Percentiles rank a stretch among this genome's conserved stretches.
Evolutionary conservation across 2,113 vertebrate genomes (phyloP).

Genomic region (Neolamprologus brichardi): DNA sequence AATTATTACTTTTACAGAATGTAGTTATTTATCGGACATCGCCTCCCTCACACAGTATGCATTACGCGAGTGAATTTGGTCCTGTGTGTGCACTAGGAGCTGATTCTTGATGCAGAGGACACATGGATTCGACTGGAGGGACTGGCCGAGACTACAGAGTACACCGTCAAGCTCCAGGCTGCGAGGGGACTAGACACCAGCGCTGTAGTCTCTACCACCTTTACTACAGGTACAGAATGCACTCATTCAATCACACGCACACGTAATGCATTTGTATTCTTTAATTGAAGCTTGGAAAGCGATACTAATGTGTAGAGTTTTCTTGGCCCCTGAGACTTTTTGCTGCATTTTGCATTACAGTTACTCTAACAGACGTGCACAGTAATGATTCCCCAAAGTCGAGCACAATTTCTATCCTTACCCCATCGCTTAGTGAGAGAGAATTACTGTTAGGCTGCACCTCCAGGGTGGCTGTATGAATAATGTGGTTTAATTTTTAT

Average conservation of each 20-base stretch:
- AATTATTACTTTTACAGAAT: not conserved
- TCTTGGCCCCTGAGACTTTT: not conserved
- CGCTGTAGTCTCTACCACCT: conserved; percentile 75
- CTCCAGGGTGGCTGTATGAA: not conserved
- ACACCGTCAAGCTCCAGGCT: conserved; percentile 86
- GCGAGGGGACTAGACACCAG: conserved; percentile 82
- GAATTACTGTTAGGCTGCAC: conserved; percentile 10
- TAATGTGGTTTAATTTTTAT: not conserved
- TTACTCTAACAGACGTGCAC: not conserved
- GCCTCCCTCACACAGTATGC: not conserved
- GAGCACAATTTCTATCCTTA: not conserved
- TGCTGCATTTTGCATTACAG: not conserved
- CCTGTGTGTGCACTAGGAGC: conserved; percentile 72
- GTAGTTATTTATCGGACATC: not conserved
- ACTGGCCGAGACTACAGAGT: conserved; percentile 86
- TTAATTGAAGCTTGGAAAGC: not conserved
- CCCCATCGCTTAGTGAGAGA: not conserved
- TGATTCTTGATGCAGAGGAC: conserved; percentile 94
- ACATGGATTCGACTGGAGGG: conserved; percentile 96
- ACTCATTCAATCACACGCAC: not conserved
- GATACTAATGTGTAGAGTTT: not conserved
- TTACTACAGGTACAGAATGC: conserved; percentile 82
- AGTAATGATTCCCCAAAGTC: conserved; percentile 2
- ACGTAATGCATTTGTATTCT: not conserved
- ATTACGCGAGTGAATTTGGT: not conserved